Conservation (phyloP, 2,113 vertebrate genomes). For the Maylandia zebra region DNA sequence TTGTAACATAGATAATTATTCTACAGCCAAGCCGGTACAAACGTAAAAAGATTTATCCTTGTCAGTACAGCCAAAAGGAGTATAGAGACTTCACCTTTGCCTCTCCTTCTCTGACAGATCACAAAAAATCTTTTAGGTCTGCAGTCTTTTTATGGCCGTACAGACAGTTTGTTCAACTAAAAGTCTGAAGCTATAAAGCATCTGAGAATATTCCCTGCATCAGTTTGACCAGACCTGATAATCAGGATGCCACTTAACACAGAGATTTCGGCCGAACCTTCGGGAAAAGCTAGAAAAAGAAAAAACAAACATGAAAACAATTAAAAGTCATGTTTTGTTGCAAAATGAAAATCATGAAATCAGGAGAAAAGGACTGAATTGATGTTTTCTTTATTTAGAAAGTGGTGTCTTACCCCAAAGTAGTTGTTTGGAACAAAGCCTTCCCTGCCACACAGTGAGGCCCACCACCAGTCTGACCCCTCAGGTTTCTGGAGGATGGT, state of each 20-base stretch:
- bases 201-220: not conserved
- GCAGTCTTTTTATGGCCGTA: not conserved
- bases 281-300: slow-evolving; percentile 66
- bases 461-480: slow-evolving; percentile 85
- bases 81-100: not conserved
- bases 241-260: slow-evolving; percentile 33
- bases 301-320: not conserved
- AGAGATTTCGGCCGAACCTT: slow-evolving; percentile 72
- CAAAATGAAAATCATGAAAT: not conserved
- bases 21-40: not conserved
- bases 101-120: not conserved
- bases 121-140: not conserved
- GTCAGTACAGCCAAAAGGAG: not conserved
- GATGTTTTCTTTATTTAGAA: not conserved
- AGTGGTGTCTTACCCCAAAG: slow-evolving; percentile 77
- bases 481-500: slow-evolving; percentile 82
- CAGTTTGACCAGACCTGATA: not conserved
- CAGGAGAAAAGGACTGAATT: not conserved
- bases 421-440: slow-evolving; percentile 87
- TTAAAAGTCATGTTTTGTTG: not conserved
- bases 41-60: not conserved
- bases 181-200: not conserved
- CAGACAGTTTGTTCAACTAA: not conserved
- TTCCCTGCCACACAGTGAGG: slow-evolving; percentile 80
- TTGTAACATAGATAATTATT: not conserved